These are phyloP conservation scores for Patiria pectinifera DNA, from an alignment of 53 echinoderm and acorn worm genomes.

Conservation along the genomic window DNA sequence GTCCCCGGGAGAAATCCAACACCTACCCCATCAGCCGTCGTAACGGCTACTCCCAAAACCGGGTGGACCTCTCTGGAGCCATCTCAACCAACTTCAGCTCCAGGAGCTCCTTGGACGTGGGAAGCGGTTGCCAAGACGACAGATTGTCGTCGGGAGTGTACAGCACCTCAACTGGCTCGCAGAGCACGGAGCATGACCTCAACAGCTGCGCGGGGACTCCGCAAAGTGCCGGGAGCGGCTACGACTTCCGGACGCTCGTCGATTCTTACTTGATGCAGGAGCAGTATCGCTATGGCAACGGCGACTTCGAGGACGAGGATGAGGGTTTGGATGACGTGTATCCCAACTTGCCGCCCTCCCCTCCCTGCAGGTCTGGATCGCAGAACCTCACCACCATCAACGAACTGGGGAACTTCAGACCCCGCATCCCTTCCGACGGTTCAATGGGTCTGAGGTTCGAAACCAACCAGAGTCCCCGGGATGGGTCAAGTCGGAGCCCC, in stretches of 20 bases:
- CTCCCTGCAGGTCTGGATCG: conserved; percentile 20
- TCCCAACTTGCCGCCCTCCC: conserved; percentile 24
- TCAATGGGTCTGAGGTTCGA: conserved; percentile 51
- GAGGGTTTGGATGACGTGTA: conserved; percentile 53
- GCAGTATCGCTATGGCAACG: conserved; percentile 47
- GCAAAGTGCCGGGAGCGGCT: conserved; percentile 27
- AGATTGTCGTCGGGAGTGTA: conserved; percentile 44
- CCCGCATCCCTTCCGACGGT: conserved; percentile 33
- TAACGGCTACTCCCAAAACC: conserved; percentile 49
- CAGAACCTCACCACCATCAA: conserved; percentile 56
- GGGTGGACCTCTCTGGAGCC: conserved; percentile 46
- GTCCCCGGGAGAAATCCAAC: neutral
- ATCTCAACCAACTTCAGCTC: conserved; percentile 47
- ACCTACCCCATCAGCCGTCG: conserved; percentile 16
- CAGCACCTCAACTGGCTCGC: conserved; percentile 24
- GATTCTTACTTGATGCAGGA: conserved; percentile 51
- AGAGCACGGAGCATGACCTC: conserved; percentile 3
- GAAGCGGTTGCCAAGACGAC: conserved; percentile 23
- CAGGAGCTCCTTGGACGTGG: conserved; percentile 1
- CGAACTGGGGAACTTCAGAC: conserved; percentile 46
- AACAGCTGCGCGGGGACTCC: neutral
- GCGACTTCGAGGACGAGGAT: conserved; percentile 10
- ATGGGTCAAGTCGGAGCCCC: neutral
- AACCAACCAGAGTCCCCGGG: neutral
- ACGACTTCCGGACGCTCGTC: conserved; percentile 51